Conservation (phyloP, 2,113 vertebrate genomes). For the Etheostoma cragini region DNA sequence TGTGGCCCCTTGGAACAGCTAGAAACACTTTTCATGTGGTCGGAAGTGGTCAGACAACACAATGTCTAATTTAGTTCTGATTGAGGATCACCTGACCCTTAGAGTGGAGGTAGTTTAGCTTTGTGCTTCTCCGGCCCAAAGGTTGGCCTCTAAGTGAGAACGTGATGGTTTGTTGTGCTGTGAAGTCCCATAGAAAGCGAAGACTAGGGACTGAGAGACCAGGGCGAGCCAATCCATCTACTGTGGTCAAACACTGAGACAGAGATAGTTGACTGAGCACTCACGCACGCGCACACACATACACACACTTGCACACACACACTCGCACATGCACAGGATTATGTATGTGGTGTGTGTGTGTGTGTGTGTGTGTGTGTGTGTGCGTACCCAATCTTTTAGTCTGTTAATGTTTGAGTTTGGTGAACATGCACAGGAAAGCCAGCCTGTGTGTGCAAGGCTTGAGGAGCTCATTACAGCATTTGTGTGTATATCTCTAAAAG, state of each 20-base stretch:
- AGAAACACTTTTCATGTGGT: background rate
- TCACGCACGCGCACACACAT: slow-evolving; percentile 11
- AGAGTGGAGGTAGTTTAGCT: slow-evolving; percentile 8
- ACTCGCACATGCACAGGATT: slow-evolving; percentile 8
- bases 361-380: slow-evolving; percentile 19
- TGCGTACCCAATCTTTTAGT: slow-evolving; percentile 61
- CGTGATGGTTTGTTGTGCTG: slow-evolving; percentile 42
- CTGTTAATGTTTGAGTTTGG: slow-evolving; percentile 68
- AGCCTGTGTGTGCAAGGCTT: slow-evolving; percentile 64
- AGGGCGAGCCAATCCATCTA: slow-evolving; percentile 29
- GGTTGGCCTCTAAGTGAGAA: slow-evolving; percentile 16
- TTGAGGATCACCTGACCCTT: background rate
- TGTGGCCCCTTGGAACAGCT: background rate
- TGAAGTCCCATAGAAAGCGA: slow-evolving; percentile 22
- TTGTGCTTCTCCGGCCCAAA: background rate
- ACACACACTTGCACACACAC: slow-evolving; percentile 6
- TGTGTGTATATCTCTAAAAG: slow-evolving; percentile 68
- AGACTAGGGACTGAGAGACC: background rate
- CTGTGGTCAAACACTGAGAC: slow-evolving; percentile 34
- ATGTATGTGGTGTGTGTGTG: background rate
- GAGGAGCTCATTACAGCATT: slow-evolving; percentile 75
- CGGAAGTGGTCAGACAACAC: background rate
- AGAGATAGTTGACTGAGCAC: slow-evolving; percentile 27
- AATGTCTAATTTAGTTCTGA: background rate
- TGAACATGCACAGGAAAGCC: slow-evolving; percentile 63